Base-by-base conservation (phyloP, 2,888 invertebrate genomes). In the Aphidoletes aphidimyza region DNA sequence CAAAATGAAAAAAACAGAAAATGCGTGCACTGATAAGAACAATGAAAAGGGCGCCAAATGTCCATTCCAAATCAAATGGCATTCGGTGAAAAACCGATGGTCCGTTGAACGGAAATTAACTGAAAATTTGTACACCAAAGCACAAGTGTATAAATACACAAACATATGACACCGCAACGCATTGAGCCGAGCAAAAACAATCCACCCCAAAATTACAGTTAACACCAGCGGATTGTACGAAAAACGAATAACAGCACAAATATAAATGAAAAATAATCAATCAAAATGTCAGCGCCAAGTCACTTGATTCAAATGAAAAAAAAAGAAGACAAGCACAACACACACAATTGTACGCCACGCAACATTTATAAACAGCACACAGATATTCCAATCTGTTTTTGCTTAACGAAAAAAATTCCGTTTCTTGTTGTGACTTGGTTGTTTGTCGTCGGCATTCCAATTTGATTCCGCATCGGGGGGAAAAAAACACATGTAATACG, bases 221-320 rank as follows among this genome's bases (percentile, higher is more conserved):
- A 81, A 39, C 81, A 81, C n/a, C 39, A 81, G 81, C 39, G n/a
- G n/a, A 81, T 37, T 81, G n/a, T 11, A 30, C 69, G 69, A 34
- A 69, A 81, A 81, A 42, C 22, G 83, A 83, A 42, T 45, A 83
- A 83, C 83, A 42, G n/a, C 83, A 83, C 84, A 84, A 69, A 69
- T 69, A 69, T 69, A 84, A 84, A 84, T 84, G 84, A 84, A 84
- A 84, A 84, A 84, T 47, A 84, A 84, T 84, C 84, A 84, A 84
- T 84, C 84, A 84, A 83, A 83, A n/a, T 84, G 84, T 84, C 84
- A 84, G 49, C 47, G n/a, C 45, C 84, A 84, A 84, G 84, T 84
- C 84, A 84, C 59, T 84, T 59, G 59, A 84, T 84, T 84, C 84
- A 22, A 49, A 34, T 36, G 59, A 59, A 69, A 59, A 34, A n/a